Conservation (phyloP, 2,797 vertebrate species). For the Hirundo rustica region DNA sequence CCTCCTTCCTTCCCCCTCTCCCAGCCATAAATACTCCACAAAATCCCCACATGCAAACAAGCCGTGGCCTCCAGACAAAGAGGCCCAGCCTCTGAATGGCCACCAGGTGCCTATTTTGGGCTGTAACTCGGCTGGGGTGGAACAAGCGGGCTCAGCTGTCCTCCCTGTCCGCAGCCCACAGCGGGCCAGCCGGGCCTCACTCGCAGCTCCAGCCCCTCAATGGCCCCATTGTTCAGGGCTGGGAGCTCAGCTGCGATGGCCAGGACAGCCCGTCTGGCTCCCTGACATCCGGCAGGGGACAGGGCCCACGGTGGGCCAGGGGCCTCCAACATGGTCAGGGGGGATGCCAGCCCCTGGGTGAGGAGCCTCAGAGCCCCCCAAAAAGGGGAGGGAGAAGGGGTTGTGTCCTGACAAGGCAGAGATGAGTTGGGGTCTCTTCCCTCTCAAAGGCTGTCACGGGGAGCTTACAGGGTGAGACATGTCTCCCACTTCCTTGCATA, state of each 20-base stretch:
- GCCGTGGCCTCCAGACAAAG: neutral
- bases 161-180: constrained; percentile 49
- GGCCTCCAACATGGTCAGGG: neutral
- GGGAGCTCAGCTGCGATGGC: constrained; percentile 16
- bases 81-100: neutral
- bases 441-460: neutral
- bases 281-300: neutral
- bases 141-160: constrained; percentile 68
- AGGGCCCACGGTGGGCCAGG: neutral
- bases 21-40: constrained; percentile 46
- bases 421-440: neutral
- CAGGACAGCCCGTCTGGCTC: constrained; percentile 32
- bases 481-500: neutral
- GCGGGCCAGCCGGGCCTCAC: neutral
- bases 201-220: constrained; percentile 63
- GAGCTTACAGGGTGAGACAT: rapidly evolving
- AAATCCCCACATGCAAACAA: constrained; percentile 22
- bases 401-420: rapidly evolving
- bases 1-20: neutral
- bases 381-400: neutral
- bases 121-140: neutral
- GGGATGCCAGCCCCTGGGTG: neutral
- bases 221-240: constrained; percentile 67
- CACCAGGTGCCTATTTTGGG: constrained; percentile 68
- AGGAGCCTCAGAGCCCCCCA: neutral